phyloP scores from a whole-genome alignment of 2,113 vertebrate genomes.

The Vombatus ursinus region DNA sequence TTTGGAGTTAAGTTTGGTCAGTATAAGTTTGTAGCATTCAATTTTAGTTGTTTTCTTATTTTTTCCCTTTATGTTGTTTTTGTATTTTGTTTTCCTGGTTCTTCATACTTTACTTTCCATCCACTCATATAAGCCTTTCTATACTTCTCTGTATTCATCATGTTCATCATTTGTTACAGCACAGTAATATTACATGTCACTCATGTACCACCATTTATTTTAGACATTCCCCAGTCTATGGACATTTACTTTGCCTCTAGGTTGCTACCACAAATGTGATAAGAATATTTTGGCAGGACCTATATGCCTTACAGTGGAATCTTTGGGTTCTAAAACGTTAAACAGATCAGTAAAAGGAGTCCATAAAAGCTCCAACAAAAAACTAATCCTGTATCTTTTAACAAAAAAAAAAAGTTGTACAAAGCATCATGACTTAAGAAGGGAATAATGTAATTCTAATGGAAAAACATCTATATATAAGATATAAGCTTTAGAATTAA shows the following conservation, averaged over 20 bases:
- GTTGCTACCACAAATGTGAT: neutral
- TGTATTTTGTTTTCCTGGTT: neutral
- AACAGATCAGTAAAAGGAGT: neutral
- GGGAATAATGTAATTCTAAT: neutral
- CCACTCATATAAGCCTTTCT: neutral
- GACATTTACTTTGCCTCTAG: neutral
- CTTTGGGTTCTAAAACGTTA: neutral
- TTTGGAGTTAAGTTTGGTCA: neutral
- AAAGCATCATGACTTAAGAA: neutral
- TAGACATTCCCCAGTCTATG: neutral
- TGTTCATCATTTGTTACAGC: neutral
- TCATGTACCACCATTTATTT: neutral
- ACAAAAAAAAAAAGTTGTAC: neutral
- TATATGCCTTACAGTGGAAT: neutral
- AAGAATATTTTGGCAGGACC: neutral
- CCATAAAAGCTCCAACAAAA: neutral
- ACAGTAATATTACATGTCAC: neutral
- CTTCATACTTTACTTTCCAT: neutral
- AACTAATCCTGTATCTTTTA: neutral
- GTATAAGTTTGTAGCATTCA: neutral
- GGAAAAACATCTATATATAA: neutral
- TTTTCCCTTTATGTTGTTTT: neutral
- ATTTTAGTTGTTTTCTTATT: neutral
- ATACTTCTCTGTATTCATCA: neutral
- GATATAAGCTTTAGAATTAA: neutral